A percentile compares a stretch with the other conserved stretches of the same genome.
Evolutionary conservation across 2,113 vertebrate genomes (phyloP).

Genomic region (Prunella fulvescens): DNA sequence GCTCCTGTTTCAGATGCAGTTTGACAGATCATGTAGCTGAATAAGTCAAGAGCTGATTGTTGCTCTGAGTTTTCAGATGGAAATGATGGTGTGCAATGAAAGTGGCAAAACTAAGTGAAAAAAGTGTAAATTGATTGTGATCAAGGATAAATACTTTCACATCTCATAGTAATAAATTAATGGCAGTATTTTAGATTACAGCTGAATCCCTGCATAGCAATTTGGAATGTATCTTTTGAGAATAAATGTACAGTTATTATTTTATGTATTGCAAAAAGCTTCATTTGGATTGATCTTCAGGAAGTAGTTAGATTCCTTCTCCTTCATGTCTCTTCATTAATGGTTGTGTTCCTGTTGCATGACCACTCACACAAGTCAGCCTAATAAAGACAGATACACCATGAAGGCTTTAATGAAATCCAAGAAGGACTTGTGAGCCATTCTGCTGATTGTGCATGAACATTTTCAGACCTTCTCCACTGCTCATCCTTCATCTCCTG

Average conservation of each 20-base stretch:
- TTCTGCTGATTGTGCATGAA: background rate
- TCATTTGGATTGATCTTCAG: background rate
- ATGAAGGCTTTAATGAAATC: background rate
- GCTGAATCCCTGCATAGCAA: background rate
- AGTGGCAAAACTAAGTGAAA: background rate
- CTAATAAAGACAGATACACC: background rate
- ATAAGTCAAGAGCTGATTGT: background rate
- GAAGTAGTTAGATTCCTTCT: background rate
- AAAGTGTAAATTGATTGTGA: background rate
- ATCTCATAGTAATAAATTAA: background rate
- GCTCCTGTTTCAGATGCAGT: background rate
- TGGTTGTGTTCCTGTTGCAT: background rate
- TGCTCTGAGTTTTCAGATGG: background rate
- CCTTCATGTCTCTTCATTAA: background rate
- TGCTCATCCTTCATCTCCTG: background rate
- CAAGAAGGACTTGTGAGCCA: background rate
- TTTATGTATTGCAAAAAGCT: background rate
- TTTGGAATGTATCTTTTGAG: background rate
- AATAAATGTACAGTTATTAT: background rate
- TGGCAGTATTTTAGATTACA: background rate
- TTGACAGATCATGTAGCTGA: background rate
- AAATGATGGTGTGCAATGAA: background rate
- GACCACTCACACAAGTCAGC: background rate
- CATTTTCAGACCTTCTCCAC: background rate
- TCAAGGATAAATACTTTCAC: background rate